Conservation (phyloP, 2,797 vertebrate genomes). For the Platalea minor region DNA sequence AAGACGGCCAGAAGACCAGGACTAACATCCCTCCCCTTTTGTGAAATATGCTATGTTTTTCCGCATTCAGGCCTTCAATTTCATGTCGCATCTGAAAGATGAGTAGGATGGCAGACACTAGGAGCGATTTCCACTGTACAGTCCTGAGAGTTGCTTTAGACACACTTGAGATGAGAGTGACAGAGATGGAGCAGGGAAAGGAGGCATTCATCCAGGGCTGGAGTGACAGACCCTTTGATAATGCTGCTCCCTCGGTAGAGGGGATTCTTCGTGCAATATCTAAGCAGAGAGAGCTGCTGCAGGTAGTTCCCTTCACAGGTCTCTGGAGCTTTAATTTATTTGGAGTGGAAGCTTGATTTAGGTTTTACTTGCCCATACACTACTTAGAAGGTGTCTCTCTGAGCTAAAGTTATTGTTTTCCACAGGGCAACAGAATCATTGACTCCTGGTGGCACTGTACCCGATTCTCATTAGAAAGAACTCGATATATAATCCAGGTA, state of each 20-base stretch:
- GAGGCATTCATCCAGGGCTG: slow-evolving; percentile 27
- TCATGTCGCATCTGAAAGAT: slow-evolving; percentile 43
- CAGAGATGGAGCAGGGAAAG: neutral
- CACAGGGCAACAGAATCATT: slow-evolving; percentile 14
- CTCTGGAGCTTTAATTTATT: slow-evolving; percentile 20
- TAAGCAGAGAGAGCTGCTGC: slow-evolving; percentile 25
- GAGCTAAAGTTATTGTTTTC: slow-evolving; percentile 44
- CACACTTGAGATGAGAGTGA: neutral
- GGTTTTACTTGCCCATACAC: slow-evolving; percentile 20
- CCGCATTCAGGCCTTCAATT: slow-evolving; percentile 22
- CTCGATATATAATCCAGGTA: neutral
- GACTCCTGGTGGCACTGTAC: neutral
- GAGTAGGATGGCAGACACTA: slow-evolving; percentile 11
- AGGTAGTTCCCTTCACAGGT: slow-evolving; percentile 23
- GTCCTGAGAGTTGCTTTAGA: slow-evolving; percentile 13
- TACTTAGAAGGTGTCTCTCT: slow-evolving; percentile 40
- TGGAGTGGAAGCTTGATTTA: slow-evolving; percentile 52
- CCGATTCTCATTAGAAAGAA: slow-evolving; percentile 39
- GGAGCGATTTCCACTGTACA: neutral
- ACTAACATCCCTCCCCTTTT: neutral
- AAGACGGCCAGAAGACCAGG: neutral
- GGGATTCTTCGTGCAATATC: slow-evolving; percentile 36
- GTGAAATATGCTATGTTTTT: slow-evolving; percentile 18
- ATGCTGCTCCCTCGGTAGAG: neutral
- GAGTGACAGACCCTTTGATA: slow-evolving; percentile 43